A percentile compares a stretch with the other conserved stretches of the same genome.
These are phyloP conservation scores for Drosophila aldrichi DNA, from an alignment of 2,888 invertebrate genomes.

Conservation along the genomic window DNA sequence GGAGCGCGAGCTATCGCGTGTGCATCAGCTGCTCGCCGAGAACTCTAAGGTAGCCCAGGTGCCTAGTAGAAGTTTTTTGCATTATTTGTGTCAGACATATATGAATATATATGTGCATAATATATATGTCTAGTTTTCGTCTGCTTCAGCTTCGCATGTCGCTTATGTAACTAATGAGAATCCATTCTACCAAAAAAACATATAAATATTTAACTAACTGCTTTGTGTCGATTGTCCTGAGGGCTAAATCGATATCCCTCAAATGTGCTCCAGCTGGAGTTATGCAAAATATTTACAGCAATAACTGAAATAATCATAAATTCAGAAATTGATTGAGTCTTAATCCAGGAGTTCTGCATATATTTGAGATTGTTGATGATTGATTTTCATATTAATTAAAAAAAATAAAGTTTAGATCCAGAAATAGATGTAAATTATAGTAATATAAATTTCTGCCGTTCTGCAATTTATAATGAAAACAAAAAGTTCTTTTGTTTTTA, in stretches of 20 bases:
- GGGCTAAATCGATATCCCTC: neutral
- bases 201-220: slow-evolving; percentile 32
- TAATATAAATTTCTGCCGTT: no score
- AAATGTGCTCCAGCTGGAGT: neutral
- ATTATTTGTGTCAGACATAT: slow-evolving; percentile 51
- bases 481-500: no score
- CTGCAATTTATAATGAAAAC: no score
- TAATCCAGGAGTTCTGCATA: neutral
- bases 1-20: slow-evolving; percentile 92
- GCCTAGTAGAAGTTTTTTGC: slow-evolving; percentile 87
- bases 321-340: no score
- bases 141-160: slow-evolving; percentile 73
- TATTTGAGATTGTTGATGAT: no score
- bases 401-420: neutral
- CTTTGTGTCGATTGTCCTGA: slow-evolving; percentile 1
- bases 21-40: slow-evolving; percentile 94
- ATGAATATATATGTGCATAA: neutral
- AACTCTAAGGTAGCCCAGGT: slow-evolving; percentile 94
- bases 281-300: neutral
- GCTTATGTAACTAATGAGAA: slow-evolving; percentile 72
- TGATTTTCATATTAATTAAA: neutral
- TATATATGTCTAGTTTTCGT: slow-evolving; percentile 22
- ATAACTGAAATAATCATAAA: neutral
- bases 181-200: slow-evolving; percentile 12
- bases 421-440: neutral